Evolutionary conservation across 2,888 invertebrate species (phyloP).

Genomic region (Phalera bucephala): DNA sequence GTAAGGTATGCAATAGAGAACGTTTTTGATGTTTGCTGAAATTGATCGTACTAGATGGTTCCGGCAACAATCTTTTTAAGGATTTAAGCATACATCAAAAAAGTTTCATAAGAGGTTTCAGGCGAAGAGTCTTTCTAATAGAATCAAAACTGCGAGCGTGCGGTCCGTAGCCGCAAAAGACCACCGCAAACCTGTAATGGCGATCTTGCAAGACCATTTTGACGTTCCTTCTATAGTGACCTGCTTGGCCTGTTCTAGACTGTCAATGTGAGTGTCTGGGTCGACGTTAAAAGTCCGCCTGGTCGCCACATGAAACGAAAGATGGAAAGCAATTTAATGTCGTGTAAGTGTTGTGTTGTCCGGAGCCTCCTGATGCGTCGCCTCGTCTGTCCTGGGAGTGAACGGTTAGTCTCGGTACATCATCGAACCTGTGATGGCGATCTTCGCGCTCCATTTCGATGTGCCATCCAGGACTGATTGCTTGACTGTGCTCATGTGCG

Average conservation of each 20-base stretch:
- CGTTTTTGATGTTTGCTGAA: constrained; percentile 64
- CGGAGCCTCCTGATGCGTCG: constrained; percentile 32
- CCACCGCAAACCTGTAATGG: constrained; percentile 96
- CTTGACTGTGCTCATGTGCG: constrained; percentile 99
- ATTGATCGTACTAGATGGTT: too few species aligned
- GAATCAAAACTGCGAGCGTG: constrained; percentile 79
- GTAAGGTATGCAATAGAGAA: constrained; percentile 65
- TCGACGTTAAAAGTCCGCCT: constrained; percentile 99
- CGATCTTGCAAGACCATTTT: constrained; percentile 99
- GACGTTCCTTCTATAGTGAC: constrained; percentile 99
- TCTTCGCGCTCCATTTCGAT: constrained; percentile 99
- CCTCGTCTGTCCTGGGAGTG: constrained; percentile 28
- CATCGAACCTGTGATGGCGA: constrained; percentile 99
- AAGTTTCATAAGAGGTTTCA: constrained; percentile 63
- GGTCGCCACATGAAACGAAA: constrained; percentile 82
- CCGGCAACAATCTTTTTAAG: constrained; percentile 4
- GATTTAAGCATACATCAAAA: constrained; percentile 69
- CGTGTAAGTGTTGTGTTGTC: constrained; percentile 54
- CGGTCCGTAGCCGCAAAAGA: constrained; percentile 81
- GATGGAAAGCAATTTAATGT: constrained; percentile 71
- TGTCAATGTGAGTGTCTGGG: constrained; percentile 98
- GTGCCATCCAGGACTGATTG: constrained; percentile 99
- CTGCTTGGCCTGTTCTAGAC: constrained; percentile 98
- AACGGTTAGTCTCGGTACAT: constrained; percentile 51
- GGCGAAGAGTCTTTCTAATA: constrained; percentile 80